Conservation (phyloP, 1,140 invertebrate species). For the Chionoecetes opilio region DNA sequence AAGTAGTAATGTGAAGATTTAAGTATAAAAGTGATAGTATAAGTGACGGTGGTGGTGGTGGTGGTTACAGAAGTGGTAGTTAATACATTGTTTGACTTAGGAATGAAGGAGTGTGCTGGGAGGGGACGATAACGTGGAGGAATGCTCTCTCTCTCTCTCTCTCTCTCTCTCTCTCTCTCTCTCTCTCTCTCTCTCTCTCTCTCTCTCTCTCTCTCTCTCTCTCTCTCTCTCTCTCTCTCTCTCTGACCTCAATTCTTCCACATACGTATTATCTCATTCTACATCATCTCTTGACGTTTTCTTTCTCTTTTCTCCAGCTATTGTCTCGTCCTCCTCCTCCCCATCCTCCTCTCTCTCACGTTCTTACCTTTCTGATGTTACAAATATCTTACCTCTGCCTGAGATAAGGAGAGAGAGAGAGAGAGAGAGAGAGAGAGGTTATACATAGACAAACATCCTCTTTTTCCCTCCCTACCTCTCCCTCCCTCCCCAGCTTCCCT, state of each 20-base stretch:
- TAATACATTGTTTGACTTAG: neutral
- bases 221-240: slow-evolving; percentile 38
- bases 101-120: slow-evolving; percentile 25
- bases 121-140: neutral
- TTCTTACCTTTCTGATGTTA: neutral
- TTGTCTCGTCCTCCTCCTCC: neutral
- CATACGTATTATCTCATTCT: neutral
- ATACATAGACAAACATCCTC: no score
- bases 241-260: neutral
- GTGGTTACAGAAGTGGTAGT: neutral
- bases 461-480: neutral
- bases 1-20: no score
- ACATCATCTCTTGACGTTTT: neutral
- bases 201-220: slow-evolving; percentile 54
- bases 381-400: neutral
- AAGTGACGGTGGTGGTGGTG: neutral
- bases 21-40: neutral
- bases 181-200: slow-evolving; percentile 61
- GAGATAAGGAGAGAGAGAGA: neutral
- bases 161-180: slow-evolving; percentile 61
- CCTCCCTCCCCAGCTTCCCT: neutral
- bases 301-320: neutral
- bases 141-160: slow-evolving; percentile 24
- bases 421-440: neutral
- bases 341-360: neutral